Percentiles rank a stretch among this genome's conserved stretches.
Evolutionary conservation across 2,113 vertebrate species (phyloP).

Genomic region (Platysternon megacephalum): DNA sequence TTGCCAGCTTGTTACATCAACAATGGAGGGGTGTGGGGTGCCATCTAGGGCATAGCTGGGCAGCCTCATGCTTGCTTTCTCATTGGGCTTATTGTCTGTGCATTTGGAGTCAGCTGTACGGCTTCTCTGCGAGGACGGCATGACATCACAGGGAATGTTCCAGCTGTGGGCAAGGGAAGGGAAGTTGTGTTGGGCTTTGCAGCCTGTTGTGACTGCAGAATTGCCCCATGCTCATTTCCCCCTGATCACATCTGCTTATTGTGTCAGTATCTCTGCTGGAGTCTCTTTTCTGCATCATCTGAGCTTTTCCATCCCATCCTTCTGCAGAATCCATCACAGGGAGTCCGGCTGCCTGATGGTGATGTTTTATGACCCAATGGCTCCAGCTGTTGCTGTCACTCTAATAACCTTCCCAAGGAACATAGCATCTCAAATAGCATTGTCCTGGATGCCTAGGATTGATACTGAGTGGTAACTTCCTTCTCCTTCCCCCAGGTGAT

Average conservation of each 20-base stretch:
- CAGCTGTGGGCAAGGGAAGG: background rate
- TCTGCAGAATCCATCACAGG: background rate
- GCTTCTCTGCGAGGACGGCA: background rate
- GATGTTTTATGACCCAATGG: background rate
- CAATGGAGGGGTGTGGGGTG: background rate
- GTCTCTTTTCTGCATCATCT: background rate
- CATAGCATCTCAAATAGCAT: background rate
- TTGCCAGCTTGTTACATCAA: background rate
- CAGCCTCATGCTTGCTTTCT: background rate
- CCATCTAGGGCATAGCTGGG: background rate
- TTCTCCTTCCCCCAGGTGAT: background rate
- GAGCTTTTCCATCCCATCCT: background rate
- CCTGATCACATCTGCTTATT: background rate
- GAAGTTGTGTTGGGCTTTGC: background rate
- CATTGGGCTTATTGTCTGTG: background rate
- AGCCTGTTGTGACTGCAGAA: background rate
- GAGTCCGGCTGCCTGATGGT: background rate
- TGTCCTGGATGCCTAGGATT: rapidly evolving
- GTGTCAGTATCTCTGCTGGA: background rate
- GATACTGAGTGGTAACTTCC: background rate
- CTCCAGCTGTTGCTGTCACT: background rate
- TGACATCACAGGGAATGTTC: no score
- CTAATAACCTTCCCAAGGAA: background rate
- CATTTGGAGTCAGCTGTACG: background rate
- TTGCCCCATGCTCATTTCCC: background rate